Evolutionary conservation across 2,797 vertebrate species (phyloP).

Genomic region (Enteromius fasciolatus): DNA sequence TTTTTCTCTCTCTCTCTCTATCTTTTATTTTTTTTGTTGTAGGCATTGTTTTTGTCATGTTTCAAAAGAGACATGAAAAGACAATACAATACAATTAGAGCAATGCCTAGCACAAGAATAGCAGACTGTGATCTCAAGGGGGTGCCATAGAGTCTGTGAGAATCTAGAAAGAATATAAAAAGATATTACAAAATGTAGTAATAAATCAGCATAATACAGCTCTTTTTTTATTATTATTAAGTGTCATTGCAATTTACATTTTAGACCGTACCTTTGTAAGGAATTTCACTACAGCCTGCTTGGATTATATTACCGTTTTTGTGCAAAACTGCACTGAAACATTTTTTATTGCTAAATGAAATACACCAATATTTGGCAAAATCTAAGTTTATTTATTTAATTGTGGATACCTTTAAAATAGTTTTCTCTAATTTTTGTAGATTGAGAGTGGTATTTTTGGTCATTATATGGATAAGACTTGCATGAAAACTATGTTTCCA

Average conservation of each 20-base stretch:
- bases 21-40: no score
- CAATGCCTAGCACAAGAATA: background rate
- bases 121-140: constrained; percentile 11
- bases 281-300: background rate
- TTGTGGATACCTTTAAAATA: background rate
- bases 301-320: background rate
- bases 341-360: background rate
- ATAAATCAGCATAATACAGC: background rate
- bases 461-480: background rate
- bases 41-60: background rate
- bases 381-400: no score
- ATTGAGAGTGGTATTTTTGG: background rate
- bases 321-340: no score
- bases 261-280: background rate
- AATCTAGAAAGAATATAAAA: background rate
- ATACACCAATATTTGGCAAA: background rate
- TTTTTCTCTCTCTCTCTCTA: no score
- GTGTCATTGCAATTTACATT: background rate
- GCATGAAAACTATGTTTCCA: background rate
- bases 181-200: background rate
- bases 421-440: background rate
- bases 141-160: background rate
- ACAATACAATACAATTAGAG: background rate
- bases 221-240: background rate
- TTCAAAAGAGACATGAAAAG: background rate